Conservation (phyloP, 2,113 vertebrate species). For the Nycticorax nycticorax region DNA sequence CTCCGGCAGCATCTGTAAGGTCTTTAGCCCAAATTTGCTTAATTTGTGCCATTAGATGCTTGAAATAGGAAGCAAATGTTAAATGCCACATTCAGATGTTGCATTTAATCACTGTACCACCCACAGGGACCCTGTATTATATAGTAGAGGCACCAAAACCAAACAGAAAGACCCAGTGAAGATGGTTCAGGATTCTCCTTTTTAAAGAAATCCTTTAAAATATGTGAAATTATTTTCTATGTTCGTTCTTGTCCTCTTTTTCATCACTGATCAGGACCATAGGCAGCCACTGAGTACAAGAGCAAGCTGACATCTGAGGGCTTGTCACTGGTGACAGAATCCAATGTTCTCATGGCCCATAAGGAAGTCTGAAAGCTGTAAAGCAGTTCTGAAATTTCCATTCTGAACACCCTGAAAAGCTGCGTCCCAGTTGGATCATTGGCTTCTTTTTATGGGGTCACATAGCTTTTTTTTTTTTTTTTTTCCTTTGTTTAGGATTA, state of each 20-base stretch:
- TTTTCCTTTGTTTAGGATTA: slow-evolving; percentile 9
- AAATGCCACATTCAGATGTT: neutral
- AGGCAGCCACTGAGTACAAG: neutral
- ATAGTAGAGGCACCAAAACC: neutral
- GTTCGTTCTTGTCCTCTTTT: neutral
- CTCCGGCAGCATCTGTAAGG: neutral
- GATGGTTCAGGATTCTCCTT: neutral
- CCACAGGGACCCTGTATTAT: neutral
- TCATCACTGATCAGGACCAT: neutral
- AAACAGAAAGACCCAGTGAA: neutral
- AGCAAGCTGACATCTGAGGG: neutral
- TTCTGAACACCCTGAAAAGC: slow-evolving; percentile 29
- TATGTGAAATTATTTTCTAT: neutral
- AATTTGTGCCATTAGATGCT: neutral
- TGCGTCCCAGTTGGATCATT: slow-evolving; percentile 4
- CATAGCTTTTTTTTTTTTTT: neutral
- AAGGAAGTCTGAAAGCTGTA: slow-evolving; percentile 10
- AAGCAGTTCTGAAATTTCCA: slow-evolving; percentile 35
- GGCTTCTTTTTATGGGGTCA: slow-evolving; percentile 42
- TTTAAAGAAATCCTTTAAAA: neutral
- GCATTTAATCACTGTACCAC: neutral
- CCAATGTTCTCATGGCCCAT: neutral
- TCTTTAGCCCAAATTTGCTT: neutral
- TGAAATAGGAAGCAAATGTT: neutral
- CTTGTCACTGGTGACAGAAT: neutral